Evolutionary conservation across 2,888 invertebrate genomes (phyloP).

Genomic region (Callimorpha dominula): DNA sequence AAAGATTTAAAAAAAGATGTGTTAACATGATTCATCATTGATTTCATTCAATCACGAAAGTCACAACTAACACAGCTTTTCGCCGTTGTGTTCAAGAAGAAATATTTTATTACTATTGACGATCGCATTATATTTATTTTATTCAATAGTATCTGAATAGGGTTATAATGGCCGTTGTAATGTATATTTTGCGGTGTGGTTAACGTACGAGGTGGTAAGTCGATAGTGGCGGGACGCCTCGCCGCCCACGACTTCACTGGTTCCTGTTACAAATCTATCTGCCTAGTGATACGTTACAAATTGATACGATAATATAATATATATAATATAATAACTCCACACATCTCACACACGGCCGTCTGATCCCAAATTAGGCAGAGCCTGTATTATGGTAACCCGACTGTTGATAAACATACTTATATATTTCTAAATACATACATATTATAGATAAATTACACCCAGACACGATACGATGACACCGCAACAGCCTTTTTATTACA

Average conservation of each 20-base stretch:
- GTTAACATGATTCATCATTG: too few species aligned
- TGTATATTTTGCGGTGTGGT: slow-evolving; percentile 71
- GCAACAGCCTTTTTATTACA: slow-evolving; percentile 47
- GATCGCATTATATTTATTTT: neutral
- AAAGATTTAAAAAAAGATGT: neutral
- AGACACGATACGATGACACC: slow-evolving; percentile 68
- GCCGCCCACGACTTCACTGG: slow-evolving; percentile 66
- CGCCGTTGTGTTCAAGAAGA: neutral
- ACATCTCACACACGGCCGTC: too few species aligned
- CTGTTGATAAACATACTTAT: too few species aligned
- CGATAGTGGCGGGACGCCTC: slow-evolving; percentile 67
- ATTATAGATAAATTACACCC: too few species aligned
- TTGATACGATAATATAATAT: slow-evolving; percentile 69
- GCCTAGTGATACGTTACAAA: slow-evolving; percentile 73
- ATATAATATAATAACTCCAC: too few species aligned
- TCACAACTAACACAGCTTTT: neutral
- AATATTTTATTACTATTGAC: neutral
- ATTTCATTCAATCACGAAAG: neutral
- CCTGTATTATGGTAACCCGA: too few species aligned
- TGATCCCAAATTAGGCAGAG: too few species aligned
- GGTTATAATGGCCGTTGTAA: slow-evolving; percentile 47
- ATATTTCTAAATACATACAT: too few species aligned
- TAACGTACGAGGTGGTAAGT: slow-evolving; percentile 59
- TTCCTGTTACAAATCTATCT: slow-evolving; percentile 67
- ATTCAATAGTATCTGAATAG: slow-evolving; percentile 1